A percentile compares a stretch with the other conserved stretches of the same genome.
Evolutionary conservation across 2,888 invertebrate species (phyloP).

Genomic region (Idaea aversata): DNA sequence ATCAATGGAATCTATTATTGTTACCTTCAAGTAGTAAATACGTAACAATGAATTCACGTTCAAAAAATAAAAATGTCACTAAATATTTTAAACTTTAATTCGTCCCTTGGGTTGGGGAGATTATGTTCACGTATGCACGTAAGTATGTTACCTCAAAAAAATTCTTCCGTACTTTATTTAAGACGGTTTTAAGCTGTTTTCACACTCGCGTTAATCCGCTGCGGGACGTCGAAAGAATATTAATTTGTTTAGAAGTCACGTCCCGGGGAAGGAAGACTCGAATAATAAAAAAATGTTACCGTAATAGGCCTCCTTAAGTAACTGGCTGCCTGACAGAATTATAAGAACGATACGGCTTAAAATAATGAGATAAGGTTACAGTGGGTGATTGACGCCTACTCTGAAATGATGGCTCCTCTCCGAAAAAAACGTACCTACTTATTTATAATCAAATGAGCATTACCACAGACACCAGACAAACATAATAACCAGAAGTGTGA

Average conservation of each 20-base stretch:
- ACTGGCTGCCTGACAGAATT: neutral
- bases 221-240: slow-evolving; percentile 25
- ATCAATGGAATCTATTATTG: neutral
- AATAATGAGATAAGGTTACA: neutral
- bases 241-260: slow-evolving; percentile 21
- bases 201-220: slow-evolving; percentile 29
- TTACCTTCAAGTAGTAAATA: neutral
- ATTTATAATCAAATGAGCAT: no score
- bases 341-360: neutral
- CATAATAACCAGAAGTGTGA: no score
- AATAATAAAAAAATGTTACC: slow-evolving; percentile 3
- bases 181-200: slow-evolving; percentile 31
- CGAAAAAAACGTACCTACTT: no score
- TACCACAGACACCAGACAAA: no score
- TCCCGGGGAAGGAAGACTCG: neutral
- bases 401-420: no score
- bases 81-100: neutral
- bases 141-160: slow-evolving; percentile 3
- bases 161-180: slow-evolving; percentile 7
- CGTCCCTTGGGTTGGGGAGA: slow-evolving; percentile 9
- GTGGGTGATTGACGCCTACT: neutral
- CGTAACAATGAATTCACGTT: neutral
- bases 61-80: neutral
- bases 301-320: slow-evolving; percentile 1
- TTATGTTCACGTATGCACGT: slow-evolving; percentile 24